phyloP scores from a whole-genome alignment of 1,140 invertebrate genomes.

The Neotoxoptera formosana region DNA sequence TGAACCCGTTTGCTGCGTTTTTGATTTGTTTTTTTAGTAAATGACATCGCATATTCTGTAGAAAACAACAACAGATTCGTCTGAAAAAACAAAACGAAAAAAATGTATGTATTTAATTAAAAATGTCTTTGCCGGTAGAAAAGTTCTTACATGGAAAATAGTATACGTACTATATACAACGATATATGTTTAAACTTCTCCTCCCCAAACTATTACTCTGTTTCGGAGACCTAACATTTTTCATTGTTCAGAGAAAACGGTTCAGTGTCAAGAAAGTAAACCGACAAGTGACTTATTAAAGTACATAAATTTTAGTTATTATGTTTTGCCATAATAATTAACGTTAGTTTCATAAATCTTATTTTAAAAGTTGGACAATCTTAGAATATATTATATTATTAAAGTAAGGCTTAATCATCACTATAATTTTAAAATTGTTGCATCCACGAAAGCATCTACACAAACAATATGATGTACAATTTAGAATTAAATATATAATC shows the following conservation, averaged over 20 bases:
- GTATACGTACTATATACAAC: neutral
- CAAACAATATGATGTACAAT: neutral
- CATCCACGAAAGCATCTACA: neutral
- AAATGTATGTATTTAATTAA: neutral
- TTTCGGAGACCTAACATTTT: neutral
- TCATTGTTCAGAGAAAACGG: constrained; percentile 1
- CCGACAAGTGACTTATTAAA: neutral
- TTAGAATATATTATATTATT: constrained; percentile 12
- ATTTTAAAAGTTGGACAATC: constrained; percentile 18
- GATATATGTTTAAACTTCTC: neutral
- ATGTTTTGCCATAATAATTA: neutral
- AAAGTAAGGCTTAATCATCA: neutral
- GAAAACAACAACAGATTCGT: neutral
- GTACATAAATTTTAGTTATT: constrained; percentile 36
- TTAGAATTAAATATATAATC: neutral
- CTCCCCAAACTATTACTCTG: neutral
- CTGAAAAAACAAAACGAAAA: neutral
- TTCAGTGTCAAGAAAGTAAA: neutral
- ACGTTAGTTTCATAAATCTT: constrained; percentile 12
- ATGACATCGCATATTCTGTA: neutral
- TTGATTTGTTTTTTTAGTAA: neutral
- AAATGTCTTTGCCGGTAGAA: neutral
- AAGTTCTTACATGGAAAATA: constrained; percentile 7
- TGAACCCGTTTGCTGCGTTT: neutral
- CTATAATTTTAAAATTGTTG: neutral